Evolutionary conservation across 1,140 invertebrate genomes (phyloP), one percentile per base, ranked within the genome.

Genomic region (Spodoptera litura): DNA sequence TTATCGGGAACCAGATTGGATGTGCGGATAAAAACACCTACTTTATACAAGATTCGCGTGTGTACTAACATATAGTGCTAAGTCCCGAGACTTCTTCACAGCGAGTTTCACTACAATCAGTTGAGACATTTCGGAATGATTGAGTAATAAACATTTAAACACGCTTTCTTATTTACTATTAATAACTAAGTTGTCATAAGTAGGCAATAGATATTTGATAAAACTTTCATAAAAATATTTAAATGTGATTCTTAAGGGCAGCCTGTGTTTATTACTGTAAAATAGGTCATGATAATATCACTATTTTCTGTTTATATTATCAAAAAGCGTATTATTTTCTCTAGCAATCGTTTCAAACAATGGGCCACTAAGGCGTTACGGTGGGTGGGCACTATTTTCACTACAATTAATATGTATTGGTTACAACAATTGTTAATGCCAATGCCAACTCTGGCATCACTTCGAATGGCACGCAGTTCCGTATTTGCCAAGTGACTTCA

Each of bases 111-210:
- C 55, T 27, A 55, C 35, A 58, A 56, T 58, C 53, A 15, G 70
- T 72, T 58, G 27, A 58, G 53, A 31, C 31, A 31, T 72, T 72
- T 72, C 31, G 53, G 6, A 38, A 27, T 58, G 53, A 72, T 72
- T 72, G 35, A 44, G 70, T 72, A 72, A 72, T 27, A 72, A 72
- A 72, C 31, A 8, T 58, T 72, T 56, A 56, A 56, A 38, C 68
- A 71, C 66, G 51, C 52, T 71, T 71, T 71, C 68, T 71, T 52
- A 38, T 71, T 56, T 56, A 71, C 52, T 71, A 2, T 13, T 8
- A 31, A 56, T 55, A 61, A 62, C 12, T 27, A 44, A 4, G 35
- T 62, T 15, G 35, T 15, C 15, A 20, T 20, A 20, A 20, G 20
- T 20, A 20, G 20, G 20, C 20, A 20, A 1, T 20, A 20, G n/a